Base-by-base conservation (phyloP, 2,888 invertebrate species). In the Leptothorax acervorum region DNA sequence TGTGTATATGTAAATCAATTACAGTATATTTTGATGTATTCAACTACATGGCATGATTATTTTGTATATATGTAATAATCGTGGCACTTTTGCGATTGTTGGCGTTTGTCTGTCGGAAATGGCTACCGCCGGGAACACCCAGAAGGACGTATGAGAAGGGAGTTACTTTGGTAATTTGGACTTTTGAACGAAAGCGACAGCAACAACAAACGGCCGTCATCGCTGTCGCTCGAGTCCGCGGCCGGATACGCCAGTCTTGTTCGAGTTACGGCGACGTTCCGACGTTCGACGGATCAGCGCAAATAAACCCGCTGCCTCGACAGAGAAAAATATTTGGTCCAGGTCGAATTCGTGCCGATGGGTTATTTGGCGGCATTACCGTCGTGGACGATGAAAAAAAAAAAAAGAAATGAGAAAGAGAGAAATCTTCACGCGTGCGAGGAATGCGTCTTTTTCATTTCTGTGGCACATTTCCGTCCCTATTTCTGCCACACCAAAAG, bases 251-350 rank as follows among this genome's bases (percentile, higher is more conserved):
- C 86, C 91, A 89, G 89, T 91, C 88, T 91, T 74, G 76, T 51
- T 84, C 86, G 86, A 83, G 85, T 84, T 66, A 23, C 85, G 86
- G 75, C 86, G 86, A 87, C 90, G 86, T 90, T 88, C 89, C 90
- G 91, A 90, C 91, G 87, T 87, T 85, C 87, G 92, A 90, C 87
- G 91, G 91, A 91, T 91, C 90, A 89, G 91, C 91, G 92, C 92
- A 93, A 93, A 93, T 93, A 93, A 93, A 93, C 93, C 86, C 85
- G 51, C 85, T 88, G 90, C 86, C 85, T 75, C 83, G 79, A 48
- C 73, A 70, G 78, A 79, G 88, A 91, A 90, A 91, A 88, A 90
- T 91, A 89, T 91, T 89, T 88, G 87, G 85, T 84, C 70, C 90
- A 70, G 63, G 78, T 85, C 84, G 83, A 48, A 84, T 71, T 83